phyloP scores from a whole-genome alignment of 2,888 invertebrate genomes.

The Myopa testacea region DNA sequence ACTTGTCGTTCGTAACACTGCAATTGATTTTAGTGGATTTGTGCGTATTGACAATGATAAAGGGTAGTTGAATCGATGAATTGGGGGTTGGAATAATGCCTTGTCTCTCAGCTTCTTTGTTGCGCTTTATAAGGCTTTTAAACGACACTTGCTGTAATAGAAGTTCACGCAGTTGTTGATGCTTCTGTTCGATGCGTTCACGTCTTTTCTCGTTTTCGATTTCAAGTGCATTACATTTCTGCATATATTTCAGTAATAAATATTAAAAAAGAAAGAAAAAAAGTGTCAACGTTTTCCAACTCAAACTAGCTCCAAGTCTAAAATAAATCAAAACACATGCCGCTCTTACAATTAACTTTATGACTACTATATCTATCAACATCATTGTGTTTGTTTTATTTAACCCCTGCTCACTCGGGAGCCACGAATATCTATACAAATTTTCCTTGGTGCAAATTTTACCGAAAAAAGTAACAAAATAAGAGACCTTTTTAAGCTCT shows the following conservation, averaged over 20 bases:
- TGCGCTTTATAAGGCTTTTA: conserved; percentile 95
- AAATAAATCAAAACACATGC: too few relatives aligned
- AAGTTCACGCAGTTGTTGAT: conserved; percentile 91
- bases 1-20: conserved; percentile 99
- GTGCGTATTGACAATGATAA: conserved; percentile 98
- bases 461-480: too few relatives aligned
- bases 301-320: too few relatives aligned
- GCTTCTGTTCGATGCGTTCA: conserved; percentile 90
- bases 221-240: conserved; percentile 85
- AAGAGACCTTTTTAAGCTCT: too few relatives aligned
- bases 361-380: too few relatives aligned
- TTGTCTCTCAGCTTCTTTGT: conserved; percentile 84
- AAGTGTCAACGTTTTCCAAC: too few relatives aligned
- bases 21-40: conserved; percentile 98
- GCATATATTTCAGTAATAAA: background rate
- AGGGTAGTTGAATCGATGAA: conserved; percentile 97
- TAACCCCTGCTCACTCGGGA: too few relatives aligned
- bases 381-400: too few relatives aligned
- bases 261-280: background rate
- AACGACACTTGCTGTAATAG: conserved; percentile 92
- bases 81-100: conserved; percentile 86
- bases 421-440: too few relatives aligned
- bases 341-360: too few relatives aligned
- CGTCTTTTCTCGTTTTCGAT: conserved; percentile 87
- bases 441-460: too few relatives aligned